Evolutionary conservation across 2,888 invertebrate species (phyloP).

Genomic region (Melinaea menophilus): DNA sequence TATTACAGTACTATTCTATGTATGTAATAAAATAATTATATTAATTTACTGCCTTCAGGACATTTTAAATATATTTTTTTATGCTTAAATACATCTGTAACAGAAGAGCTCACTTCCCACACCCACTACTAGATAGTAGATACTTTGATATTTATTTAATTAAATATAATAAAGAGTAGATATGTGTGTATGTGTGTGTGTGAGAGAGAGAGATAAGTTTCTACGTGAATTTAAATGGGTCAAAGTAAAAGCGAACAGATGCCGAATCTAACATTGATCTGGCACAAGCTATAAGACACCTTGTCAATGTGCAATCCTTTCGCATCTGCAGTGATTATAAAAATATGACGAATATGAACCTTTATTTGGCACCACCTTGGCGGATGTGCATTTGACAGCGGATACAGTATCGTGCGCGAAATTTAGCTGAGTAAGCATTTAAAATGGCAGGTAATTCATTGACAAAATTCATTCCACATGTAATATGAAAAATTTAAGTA

Average conservation of each 20-base stretch:
- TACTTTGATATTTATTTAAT: no score
- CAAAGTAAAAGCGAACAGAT: slow-evolving; percentile 45
- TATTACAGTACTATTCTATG: no score
- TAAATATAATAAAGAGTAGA: no score
- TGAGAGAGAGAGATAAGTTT: no score
- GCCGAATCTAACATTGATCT: slow-evolving; percentile 45
- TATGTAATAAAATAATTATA: no score
- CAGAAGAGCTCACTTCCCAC: no score
- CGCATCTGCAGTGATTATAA: slow-evolving; percentile 76
- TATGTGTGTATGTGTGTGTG: no score
- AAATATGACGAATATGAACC: slow-evolving; percentile 74
- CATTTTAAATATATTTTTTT: no score
- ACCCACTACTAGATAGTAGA: no score
- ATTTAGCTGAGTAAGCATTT: slow-evolving; percentile 38
- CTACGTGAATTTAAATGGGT: not conserved
- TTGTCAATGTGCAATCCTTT: slow-evolving; percentile 75
- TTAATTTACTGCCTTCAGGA: no score
- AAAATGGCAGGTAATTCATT: slow-evolving; percentile 8
- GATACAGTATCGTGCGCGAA: slow-evolving; percentile 56
- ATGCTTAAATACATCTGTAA: no score
- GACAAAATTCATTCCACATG: slow-evolving; percentile 13
- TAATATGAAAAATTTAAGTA: not conserved
- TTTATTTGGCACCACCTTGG: slow-evolving; percentile 73
- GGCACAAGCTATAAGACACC: slow-evolving; percentile 72
- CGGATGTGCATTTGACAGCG: slow-evolving; percentile 67